Percentiles rank a stretch among this genome's conserved stretches.
Conservation (phyloP, 1,140 invertebrate species). For the Brachionus rubens region DNA sequence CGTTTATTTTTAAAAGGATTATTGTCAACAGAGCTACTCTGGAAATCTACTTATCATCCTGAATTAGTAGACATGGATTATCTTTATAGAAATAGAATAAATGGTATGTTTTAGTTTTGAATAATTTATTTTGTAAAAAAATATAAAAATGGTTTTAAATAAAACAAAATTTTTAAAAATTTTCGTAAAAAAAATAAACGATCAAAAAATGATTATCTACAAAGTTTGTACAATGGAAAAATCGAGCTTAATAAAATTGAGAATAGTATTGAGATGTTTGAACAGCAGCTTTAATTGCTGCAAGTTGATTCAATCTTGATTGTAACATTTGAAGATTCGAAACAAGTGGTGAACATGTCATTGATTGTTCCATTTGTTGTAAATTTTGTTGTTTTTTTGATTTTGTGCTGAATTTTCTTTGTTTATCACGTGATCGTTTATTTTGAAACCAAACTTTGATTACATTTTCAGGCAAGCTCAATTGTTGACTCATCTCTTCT, state of each 20-base stretch:
- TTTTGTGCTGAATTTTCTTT: conserved; percentile 8
- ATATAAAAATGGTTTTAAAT: too few species aligned
- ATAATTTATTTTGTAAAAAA: too few species aligned
- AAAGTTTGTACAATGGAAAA: not conserved
- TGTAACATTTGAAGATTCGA: conserved; percentile 9
- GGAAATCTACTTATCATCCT: too few species aligned
- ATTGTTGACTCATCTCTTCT: conserved; percentile 15
- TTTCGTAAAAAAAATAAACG: not conserved
- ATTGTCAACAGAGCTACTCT: too few species aligned
- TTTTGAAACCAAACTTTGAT: conserved; percentile 47
- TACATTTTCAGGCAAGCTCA: conserved; percentile 35
- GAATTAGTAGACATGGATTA: too few species aligned
- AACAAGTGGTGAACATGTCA: not conserved
- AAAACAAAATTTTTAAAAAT: not conserved
- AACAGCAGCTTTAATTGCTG: not conserved
- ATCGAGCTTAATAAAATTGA: not conserved
- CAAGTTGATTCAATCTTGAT: conserved; percentile 18
- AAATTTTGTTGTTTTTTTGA: not conserved
- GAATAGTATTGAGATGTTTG: not conserved
- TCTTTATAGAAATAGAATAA: too few species aligned
- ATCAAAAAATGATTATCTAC: not conserved
- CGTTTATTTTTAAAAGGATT: too few species aligned
- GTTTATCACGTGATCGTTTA: conserved; percentile 45
- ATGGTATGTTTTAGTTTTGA: too few species aligned
- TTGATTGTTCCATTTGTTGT: not conserved